phyloP scores from a whole-genome alignment of 2,888 invertebrate genomes.

The Eupithecia dodoneata region DNA sequence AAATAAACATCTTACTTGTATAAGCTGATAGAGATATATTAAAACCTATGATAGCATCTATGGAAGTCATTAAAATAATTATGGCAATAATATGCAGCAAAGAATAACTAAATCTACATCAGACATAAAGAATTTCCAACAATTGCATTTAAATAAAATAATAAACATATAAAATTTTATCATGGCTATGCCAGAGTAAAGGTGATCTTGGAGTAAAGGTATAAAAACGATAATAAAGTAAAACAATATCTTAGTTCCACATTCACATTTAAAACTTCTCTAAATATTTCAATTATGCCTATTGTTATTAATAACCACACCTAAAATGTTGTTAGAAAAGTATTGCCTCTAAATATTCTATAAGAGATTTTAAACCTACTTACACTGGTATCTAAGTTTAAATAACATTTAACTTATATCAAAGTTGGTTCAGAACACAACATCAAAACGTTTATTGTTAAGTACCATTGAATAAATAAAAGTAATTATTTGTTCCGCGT shows the following conservation, averaged over 20 bases:
- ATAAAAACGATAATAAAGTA: slow-evolving; percentile 54
- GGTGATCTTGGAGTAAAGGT: slow-evolving; percentile 68
- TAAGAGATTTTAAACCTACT: slow-evolving; percentile 74
- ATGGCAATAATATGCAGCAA: slow-evolving; percentile 59
- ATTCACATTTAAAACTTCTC: slow-evolving; percentile 67
- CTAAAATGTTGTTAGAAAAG: slow-evolving; percentile 81
- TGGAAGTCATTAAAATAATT: slow-evolving; percentile 46
- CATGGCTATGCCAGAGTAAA: slow-evolving; percentile 59
- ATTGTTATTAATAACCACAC: slow-evolving; percentile 79
- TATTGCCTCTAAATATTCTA: slow-evolving; percentile 81
- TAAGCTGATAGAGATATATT: slow-evolving; percentile 23
- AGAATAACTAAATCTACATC: slow-evolving; percentile 76
- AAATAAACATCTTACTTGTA: slow-evolving; percentile 18
- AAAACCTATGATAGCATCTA: slow-evolving; percentile 17
- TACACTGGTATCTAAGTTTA: slow-evolving; percentile 66
- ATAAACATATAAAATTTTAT: slow-evolving; percentile 70
- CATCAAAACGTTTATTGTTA: slow-evolving; percentile 62
- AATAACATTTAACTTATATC: slow-evolving; percentile 66
- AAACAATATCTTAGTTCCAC: slow-evolving; percentile 61
- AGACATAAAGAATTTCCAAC: slow-evolving; percentile 68
- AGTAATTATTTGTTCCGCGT: slow-evolving; percentile 49
- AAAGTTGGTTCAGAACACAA: slow-evolving; percentile 64
- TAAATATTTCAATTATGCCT: slow-evolving; percentile 77
- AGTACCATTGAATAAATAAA: slow-evolving; percentile 73
- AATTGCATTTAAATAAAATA: slow-evolving; percentile 71